Conservation (phyloP, 2,797 vertebrate species). For the Labroides dimidiatus region DNA sequence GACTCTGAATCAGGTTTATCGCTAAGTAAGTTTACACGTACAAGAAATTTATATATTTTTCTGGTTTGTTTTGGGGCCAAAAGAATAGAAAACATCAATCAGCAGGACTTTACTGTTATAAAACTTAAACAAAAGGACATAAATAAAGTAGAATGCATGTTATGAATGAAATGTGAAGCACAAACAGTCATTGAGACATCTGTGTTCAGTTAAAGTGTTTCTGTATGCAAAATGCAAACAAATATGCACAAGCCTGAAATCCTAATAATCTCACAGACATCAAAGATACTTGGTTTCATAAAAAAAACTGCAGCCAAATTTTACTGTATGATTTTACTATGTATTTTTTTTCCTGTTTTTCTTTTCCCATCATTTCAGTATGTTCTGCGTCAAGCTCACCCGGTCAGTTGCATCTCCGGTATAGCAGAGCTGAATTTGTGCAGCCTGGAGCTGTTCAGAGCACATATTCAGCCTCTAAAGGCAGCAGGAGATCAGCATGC, state of each 20-base stretch:
- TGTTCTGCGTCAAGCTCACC: slow-evolving; percentile 25
- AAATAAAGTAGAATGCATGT: too few species aligned
- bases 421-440: slow-evolving; percentile 38
- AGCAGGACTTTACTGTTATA: too few species aligned
- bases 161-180: too few species aligned
- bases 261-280: background rate
- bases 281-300: background rate
- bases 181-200: too few species aligned
- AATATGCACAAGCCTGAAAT: background rate
- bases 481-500: slow-evolving; percentile 68
- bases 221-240: background rate
- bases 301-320: background rate
- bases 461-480: slow-evolving; percentile 40
- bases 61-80: too few species aligned
- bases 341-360: background rate
- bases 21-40: too few species aligned
- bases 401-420: slow-evolving; percentile 21
- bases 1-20: too few species aligned
- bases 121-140: too few species aligned
- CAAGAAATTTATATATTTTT: too few species aligned
- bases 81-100: too few species aligned
- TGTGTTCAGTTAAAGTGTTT: too few species aligned
- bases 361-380: slow-evolving; percentile 8
- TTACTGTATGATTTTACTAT: background rate
- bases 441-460: slow-evolving; percentile 45